phyloP scores from a whole-genome alignment of 1,140 invertebrate species.

The Papilio polytes region DNA sequence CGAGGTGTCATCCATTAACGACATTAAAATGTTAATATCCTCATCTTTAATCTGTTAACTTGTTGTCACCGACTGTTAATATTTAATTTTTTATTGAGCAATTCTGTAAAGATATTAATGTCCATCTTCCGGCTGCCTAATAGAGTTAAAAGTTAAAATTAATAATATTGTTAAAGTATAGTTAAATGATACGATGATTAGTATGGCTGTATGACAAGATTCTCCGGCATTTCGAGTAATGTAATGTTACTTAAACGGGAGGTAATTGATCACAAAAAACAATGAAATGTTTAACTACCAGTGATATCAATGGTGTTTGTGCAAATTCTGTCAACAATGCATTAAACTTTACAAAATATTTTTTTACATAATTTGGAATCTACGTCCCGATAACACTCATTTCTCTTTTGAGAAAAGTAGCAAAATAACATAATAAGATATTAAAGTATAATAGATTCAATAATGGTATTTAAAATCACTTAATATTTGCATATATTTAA shows the following conservation, averaged over 20 bases:
- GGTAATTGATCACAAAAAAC: not conserved
- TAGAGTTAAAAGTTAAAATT: conserved; percentile 59
- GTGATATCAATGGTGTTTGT: too few species aligned
- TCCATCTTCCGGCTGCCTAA: conserved; percentile 66
- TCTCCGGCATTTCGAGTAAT: not conserved
- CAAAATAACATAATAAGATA: conserved; percentile 19
- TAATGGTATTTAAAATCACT: not conserved
- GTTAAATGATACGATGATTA: conserved; percentile 64
- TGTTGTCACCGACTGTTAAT: conserved; percentile 58
- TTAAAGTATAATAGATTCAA: conserved; percentile 24
- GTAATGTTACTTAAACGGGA: not conserved
- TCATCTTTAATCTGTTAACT: conserved; percentile 14
- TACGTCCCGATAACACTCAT: not conserved
- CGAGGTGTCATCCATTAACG: conserved; percentile 11
- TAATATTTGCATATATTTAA: conserved; percentile 4
- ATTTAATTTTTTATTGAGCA: conserved; percentile 67
- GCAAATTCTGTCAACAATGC: too few species aligned
- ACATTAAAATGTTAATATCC: conserved; percentile 19
- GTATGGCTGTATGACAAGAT: not conserved
- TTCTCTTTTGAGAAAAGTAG: not conserved
- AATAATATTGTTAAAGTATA: conserved; percentile 60
- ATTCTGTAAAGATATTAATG: conserved; percentile 65
- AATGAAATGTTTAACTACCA: too few species aligned
- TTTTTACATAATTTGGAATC: not conserved
- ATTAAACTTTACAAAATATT: not conserved